Base-by-base conservation (phyloP, 1,140 invertebrate genomes). In the Halesus radiatus region DNA sequence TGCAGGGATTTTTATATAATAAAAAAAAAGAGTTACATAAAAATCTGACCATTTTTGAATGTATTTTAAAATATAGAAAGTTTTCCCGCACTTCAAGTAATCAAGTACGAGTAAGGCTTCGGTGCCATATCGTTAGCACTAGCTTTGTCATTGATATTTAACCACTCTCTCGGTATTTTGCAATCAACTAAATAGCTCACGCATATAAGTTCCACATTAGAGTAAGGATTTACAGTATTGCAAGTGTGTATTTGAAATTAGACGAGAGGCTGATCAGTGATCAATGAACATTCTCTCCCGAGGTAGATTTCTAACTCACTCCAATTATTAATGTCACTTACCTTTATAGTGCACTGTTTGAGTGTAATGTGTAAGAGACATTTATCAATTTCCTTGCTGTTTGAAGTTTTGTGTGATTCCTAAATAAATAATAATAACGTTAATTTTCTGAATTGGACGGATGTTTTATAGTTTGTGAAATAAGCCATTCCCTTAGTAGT, bases 401-500 rank as follows among this genome's bases (percentile, higher is more conserved):
- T 45, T 45, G 37, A 45, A 45, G 37, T 45, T 45, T 45, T 45
- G 37, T 45, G 37, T 45, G 37, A 45, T 45, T 45, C 37, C 37
- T 45, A 45, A 45, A 45, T 45, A 45, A 45, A 13, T 45, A 45
- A 45, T 45, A 60, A 6, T 60, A 26, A 66, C 15, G 62, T 72
- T 72, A 54, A 52, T 50, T 18, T 72, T 22, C 62, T 29, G 62
- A 66, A 22, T n/a, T 3, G 10, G 56, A 5, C 13, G 22, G 29
- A 66, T 66, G 62, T 66, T 45, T 66, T 66, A 16, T 29, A 66
- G 22, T 66, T 72, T 72, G 68, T 72, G 68, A 52, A 72, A 72
- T 72, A 72, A 79, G 82, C 82, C 82, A 83, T 83, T 83, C 79
- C 82, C 50, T 75, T 79, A 76, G 76, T 83, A 80, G 76, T 78